A percentile compares a stretch with the other conserved stretches of the same genome.
Conservation (phyloP, 1,140 invertebrate genomes). For the Schlechtendalia chinensis region DNA sequence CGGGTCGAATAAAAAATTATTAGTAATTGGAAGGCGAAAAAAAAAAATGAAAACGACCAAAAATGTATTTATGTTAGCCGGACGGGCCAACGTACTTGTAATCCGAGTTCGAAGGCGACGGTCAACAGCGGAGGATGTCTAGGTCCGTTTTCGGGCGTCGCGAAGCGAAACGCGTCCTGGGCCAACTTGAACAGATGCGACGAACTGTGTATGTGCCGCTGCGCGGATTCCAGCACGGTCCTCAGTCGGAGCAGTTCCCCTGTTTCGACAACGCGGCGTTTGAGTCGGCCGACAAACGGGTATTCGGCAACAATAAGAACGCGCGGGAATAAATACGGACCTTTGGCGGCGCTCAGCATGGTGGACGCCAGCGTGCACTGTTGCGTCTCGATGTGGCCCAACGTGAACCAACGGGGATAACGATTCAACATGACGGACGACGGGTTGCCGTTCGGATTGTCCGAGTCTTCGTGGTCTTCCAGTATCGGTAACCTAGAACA, state of each 20-base stretch:
- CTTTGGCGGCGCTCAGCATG: slow-evolving; percentile 72
- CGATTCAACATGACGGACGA: slow-evolving; percentile 60
- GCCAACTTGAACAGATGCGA: slow-evolving; percentile 80
- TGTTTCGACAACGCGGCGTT: slow-evolving; percentile 53
- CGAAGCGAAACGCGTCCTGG: slow-evolving; percentile 79
- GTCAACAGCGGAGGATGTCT: slow-evolving; percentile 72
- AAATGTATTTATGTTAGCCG: too few relatives aligned
- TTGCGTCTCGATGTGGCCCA: slow-evolving; percentile 76
- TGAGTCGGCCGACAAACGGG: too few relatives aligned
- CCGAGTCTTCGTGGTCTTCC: slow-evolving; percentile 70
- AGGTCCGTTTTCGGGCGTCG: slow-evolving; percentile 70
- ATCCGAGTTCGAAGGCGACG: slow-evolving; percentile 75
- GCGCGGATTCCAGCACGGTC: slow-evolving; percentile 72
- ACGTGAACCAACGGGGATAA: slow-evolving; percentile 70
- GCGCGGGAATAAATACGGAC: slow-evolving; percentile 56
- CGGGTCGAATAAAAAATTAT: too few relatives aligned
- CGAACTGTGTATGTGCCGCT: slow-evolving; percentile 77
- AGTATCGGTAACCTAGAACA: slow-evolving; percentile 69
- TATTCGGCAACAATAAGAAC: background rate
- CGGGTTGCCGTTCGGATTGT: slow-evolving; percentile 58
- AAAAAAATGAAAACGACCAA: background rate
- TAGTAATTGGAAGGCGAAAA: too few relatives aligned
- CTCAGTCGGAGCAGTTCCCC: slow-evolving; percentile 69
- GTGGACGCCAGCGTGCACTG: slow-evolving; percentile 78
- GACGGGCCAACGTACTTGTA: slow-evolving; percentile 62